Evolutionary conservation across 2,113 vertebrate genomes (phyloP).

Genomic region (Theristicus caerulescens): DNA sequence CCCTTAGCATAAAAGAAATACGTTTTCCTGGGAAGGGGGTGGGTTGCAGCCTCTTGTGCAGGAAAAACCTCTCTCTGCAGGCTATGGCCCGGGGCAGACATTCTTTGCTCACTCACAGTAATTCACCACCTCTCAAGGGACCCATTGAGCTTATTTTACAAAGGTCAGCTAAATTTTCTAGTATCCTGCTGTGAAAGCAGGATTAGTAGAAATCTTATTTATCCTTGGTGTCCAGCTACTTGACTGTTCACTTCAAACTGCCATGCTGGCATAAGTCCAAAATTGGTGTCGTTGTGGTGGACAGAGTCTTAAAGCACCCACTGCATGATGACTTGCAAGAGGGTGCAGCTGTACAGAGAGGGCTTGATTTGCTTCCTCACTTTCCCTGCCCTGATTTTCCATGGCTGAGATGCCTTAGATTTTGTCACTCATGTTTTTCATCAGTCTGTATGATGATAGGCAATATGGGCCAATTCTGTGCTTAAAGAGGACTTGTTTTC

Average conservation of each 20-base stretch:
- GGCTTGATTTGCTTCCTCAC: not conserved
- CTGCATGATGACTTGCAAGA: not conserved
- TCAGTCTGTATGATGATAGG: not conserved
- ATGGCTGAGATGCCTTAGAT: not conserved
- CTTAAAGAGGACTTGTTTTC: not conserved
- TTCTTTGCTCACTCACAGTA: slow-evolving; percentile 11
- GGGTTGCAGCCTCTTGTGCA: not conserved
- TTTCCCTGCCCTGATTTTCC: not conserved
- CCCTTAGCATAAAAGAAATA: not conserved
- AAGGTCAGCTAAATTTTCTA: slow-evolving; percentile 64
- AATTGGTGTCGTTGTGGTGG: not conserved
- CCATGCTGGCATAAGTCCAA: not conserved
- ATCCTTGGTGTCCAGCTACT: slow-evolving; percentile 23
- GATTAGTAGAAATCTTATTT: slow-evolving; percentile 54
- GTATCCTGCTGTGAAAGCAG: slow-evolving; percentile 51
- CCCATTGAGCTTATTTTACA: slow-evolving; percentile 56
- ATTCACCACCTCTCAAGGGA: slow-evolving; percentile 34
- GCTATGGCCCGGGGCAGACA: not conserved
- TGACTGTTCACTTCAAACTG: slow-evolving; percentile 6
- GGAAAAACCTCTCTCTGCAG: not conserved
- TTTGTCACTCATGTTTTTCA: not conserved
- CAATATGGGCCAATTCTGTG: not conserved
- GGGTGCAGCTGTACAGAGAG: not conserved
- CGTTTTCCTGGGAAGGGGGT: not conserved
- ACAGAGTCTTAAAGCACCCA: not conserved